Percentiles rank a stretch among this genome's conserved stretches.
Evolutionary conservation across 2,113 vertebrate genomes (phyloP).

Genomic region (Mastomys coucha): DNA sequence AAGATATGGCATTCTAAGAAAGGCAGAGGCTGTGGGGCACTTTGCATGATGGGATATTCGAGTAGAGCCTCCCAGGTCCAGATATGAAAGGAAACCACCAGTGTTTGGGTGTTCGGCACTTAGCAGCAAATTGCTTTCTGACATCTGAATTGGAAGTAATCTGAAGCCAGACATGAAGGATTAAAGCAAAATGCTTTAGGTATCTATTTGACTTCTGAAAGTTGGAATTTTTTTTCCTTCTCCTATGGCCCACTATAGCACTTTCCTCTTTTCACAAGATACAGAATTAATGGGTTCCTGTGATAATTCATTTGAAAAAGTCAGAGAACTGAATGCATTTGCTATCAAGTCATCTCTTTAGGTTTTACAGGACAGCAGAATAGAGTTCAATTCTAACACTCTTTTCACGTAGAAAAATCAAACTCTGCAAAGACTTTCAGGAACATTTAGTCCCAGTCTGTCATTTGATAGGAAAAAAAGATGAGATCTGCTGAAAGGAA

Average conservation of each 20-base stretch:
- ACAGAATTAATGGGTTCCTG: slow-evolving; percentile 9
- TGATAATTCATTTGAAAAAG: slow-evolving; percentile 22
- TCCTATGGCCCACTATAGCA: background rate
- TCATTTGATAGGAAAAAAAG: slow-evolving; percentile 32
- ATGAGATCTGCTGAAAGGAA: background rate
- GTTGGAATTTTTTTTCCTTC: slow-evolving; percentile 14
- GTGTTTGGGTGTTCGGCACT: slow-evolving; percentile 62
- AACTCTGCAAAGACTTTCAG: background rate
- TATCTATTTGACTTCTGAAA: slow-evolving; percentile 56
- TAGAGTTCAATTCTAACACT: background rate
- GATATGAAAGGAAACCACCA: slow-evolving; percentile 32
- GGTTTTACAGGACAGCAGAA: background rate
- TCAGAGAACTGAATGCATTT: background rate
- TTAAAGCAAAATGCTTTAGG: slow-evolving; percentile 72
- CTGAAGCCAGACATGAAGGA: slow-evolving; percentile 68
- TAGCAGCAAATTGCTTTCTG: slow-evolving; percentile 77
- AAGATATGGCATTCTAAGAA: slow-evolving; percentile 54
- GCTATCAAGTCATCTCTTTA: background rate
- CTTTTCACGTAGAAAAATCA: slow-evolving; percentile 6
- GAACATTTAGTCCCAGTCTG: background rate
- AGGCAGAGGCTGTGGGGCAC: slow-evolving; percentile 39
- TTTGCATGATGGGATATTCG: slow-evolving; percentile 64
- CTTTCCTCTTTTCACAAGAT: slow-evolving; percentile 21
- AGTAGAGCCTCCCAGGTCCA: slow-evolving; percentile 57
- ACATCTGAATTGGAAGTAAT: slow-evolving; percentile 67